Evolutionary conservation across 2,113 vertebrate species (phyloP).

Genomic region (Thunnus maccoyii): DNA sequence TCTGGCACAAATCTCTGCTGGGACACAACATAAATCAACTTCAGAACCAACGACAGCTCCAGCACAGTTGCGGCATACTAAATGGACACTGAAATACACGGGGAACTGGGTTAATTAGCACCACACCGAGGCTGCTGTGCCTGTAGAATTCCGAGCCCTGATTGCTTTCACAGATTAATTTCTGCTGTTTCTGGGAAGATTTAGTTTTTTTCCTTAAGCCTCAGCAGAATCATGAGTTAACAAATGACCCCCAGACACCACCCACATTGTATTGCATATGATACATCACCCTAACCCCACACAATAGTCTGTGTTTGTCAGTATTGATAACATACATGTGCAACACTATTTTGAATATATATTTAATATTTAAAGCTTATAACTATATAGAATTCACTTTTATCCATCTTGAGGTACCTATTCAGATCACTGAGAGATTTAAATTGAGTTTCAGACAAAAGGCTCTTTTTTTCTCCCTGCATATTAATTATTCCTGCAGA

Average conservation of each 20-base stretch:
- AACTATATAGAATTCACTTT: background rate
- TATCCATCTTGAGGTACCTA: background rate
- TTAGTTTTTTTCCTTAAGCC: background rate
- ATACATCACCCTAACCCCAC: background rate
- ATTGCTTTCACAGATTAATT: slow-evolving; percentile 47
- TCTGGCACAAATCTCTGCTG: slow-evolving; percentile 59
- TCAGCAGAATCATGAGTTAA: slow-evolving; percentile 5
- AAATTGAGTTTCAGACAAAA: slow-evolving; percentile 10
- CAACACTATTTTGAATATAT: no score
- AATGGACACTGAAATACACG: slow-evolving; percentile 42
- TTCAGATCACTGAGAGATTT: background rate
- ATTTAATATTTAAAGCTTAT: background rate
- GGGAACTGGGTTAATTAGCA: slow-evolving; percentile 74
- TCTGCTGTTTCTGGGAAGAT: slow-evolving; percentile 36
- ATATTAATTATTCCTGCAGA: slow-evolving; percentile 36
- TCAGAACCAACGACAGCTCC: slow-evolving; percentile 67
- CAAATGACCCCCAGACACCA: slow-evolving; percentile 2
- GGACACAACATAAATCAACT: slow-evolving; percentile 68
- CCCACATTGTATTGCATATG: background rate
- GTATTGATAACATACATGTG: no score
- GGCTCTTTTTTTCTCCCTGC: background rate
- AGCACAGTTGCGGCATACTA: slow-evolving; percentile 60
- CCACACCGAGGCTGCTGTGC: slow-evolving; percentile 47
- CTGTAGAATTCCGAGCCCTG: slow-evolving; percentile 17
- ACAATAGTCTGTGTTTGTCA: background rate